Percentiles rank a stretch among this genome's conserved stretches.
Evolutionary conservation across 2,113 vertebrate species (phyloP).

Genomic region (Fulica atra): DNA sequence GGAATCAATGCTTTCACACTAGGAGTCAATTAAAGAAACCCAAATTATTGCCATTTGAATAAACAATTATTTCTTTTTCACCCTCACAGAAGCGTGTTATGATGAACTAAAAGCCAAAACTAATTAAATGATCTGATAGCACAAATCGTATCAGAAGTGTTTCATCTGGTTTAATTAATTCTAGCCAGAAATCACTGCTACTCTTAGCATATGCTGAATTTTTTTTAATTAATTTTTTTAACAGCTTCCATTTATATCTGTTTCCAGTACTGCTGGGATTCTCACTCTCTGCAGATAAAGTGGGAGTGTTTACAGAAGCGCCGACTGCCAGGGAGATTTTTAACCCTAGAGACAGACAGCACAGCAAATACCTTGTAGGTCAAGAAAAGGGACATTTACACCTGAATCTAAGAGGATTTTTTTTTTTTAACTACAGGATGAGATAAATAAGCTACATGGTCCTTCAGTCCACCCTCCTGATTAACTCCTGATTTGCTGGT

Average conservation of each 20-base stretch:
- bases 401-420: not conserved
- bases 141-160: conserved; percentile 72
- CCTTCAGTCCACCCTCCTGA: not conserved
- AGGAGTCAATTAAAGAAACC: conserved; percentile 75
- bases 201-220: conserved; percentile 58
- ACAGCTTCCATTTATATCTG: conserved; percentile 27
- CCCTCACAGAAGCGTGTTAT: conserved; percentile 65
- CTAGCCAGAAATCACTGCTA: conserved; percentile 57
- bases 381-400: not conserved
- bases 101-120: conserved; percentile 65
- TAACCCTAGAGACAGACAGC: not conserved
- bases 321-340: conserved; percentile 2
- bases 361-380: not conserved
- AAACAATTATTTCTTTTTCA: conserved; percentile 71
- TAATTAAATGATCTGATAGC: conserved; percentile 73
- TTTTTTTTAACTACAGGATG: not conserved
- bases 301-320: conserved; percentile 24
- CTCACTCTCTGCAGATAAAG: conserved; percentile 38
- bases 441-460: not conserved
- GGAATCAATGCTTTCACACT: conserved; percentile 57
- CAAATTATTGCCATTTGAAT: conserved; percentile 77
- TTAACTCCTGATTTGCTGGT: conserved; percentile 22
- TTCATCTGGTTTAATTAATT: conserved; percentile 76
- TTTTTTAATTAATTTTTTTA: conserved; percentile 38
- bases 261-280: conserved; percentile 37